Conservation (phyloP, 2,797 vertebrate genomes). For the Typhlichthys subterraneus region DNA sequence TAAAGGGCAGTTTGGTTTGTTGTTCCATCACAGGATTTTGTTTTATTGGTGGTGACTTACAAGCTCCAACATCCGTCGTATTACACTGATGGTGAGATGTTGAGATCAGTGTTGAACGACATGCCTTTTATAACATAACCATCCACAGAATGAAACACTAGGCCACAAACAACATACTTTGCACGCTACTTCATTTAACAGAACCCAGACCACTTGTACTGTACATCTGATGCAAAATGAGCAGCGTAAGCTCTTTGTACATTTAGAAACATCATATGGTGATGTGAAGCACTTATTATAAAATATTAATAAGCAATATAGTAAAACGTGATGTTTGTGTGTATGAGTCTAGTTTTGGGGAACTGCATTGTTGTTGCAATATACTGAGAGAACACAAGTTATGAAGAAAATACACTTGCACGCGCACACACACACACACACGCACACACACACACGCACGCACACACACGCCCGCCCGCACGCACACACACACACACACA, state of each 20-base stretch:
- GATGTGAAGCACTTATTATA: conserved; percentile 27
- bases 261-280: conserved; percentile 42
- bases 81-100: conserved; percentile 34
- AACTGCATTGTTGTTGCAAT: conserved; percentile 25
- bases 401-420: conserved; percentile 1
- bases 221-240: conserved; percentile 21
- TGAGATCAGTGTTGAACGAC: conserved; percentile 29
- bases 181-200: conserved; percentile 41
- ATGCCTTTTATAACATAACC: conserved; percentile 31
- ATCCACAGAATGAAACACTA: conserved; percentile 31
- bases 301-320: conserved; percentile 21
- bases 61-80: conserved; percentile 43
- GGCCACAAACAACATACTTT: conserved; percentile 20
- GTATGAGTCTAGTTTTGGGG: conserved; percentile 43
- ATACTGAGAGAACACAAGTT: conserved; percentile 25
- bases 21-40: conserved; percentile 45
- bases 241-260: conserved; percentile 35
- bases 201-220: conserved; percentile 45
- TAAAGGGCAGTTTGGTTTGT: conserved; percentile 56
- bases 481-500: not conserved
- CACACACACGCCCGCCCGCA: too few species aligned
- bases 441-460: not conserved
- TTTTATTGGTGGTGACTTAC: conserved; percentile 62
- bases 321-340: conserved; percentile 40
- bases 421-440: conserved; percentile 4